Base-by-base conservation (phyloP, 1,140 invertebrate species). In the Drosophila suzukii region DNA sequence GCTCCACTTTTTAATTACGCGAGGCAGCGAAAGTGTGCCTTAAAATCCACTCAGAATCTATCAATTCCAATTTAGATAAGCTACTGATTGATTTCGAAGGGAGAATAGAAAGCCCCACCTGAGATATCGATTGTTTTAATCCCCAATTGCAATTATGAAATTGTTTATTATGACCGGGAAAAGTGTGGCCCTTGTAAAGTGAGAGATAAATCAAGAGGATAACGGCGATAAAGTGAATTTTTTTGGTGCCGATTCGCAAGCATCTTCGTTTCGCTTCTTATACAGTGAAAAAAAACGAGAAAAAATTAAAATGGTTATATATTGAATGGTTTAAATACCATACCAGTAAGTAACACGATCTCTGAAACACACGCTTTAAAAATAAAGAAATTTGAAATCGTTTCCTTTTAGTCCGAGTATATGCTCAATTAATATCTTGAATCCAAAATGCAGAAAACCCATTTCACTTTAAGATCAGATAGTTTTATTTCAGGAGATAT, bases 151-250 rank as follows among this genome's bases (percentile, higher is more conserved):
- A 80, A 80, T 84, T 84, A 78, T 84, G 62, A 84, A 84, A 84
- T 84, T 84, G 76, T 84, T 84, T 84, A 84, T 84, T 86, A 72
- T 79, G 63, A 79, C 36, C 12, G 27, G 58, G 32, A 66, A 63
- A 78, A 67, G 75, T 75, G 62, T 44, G 53, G 57, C 61, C 68
- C 30, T 54, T 78, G 62, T 75, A 78, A 46, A 86, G 82, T 81
- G 67, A 61, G 75, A 86, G 82, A 85, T 85, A 85, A 85, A 85
- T 85, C 82, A 85, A 85, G 77, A 49, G 82, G 82, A 85, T 85
- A 85, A 85, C 78, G 56, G 78, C 78, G 82, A 84, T 84, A 85
- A 86, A 80, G 27, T 58, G 81, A 74, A 44, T 63, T 65, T 51
- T 71, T 70, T 44, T 72, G 44, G 62, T 76, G 78, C 75, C 66